phyloP scores from a whole-genome alignment of 2,888 invertebrate genomes.

The Sphaeridia pumilis region DNA sequence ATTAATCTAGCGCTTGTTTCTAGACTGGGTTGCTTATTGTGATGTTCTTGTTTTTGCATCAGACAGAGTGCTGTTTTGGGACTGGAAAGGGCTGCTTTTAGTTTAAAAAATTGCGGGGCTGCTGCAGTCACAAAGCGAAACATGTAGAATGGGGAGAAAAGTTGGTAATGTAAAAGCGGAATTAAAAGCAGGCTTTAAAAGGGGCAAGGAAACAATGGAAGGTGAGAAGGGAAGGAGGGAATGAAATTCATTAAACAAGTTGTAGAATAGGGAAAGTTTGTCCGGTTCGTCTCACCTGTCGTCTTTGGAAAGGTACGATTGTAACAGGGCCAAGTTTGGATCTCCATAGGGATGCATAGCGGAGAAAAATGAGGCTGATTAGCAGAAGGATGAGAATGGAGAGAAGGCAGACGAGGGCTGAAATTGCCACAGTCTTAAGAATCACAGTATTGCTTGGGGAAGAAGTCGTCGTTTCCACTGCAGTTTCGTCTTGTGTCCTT shows the following conservation, averaged over 20 bases:
- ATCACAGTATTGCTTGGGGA: conserved; percentile 20
- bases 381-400: conserved; percentile 29
- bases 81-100: too few species aligned
- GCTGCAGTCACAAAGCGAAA: background rate
- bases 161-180: background rate
- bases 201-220: background rate
- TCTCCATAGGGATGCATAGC: conserved; percentile 16
- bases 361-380: conserved; percentile 27
- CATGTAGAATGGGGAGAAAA: background rate
- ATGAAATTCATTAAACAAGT: background rate
- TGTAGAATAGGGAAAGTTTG: background rate
- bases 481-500: background rate
- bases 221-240: background rate
- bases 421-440: conserved; percentile 34
- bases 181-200: background rate
- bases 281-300: too few species aligned
- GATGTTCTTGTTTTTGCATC: too few species aligned
- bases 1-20: too few species aligned
- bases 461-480: background rate
- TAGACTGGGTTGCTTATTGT: too few species aligned
- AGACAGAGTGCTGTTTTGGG: too few species aligned
- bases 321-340: conserved; percentile 7
- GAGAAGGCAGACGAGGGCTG: conserved; percentile 32
- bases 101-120: too few species aligned
- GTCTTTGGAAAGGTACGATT: background rate